Evolutionary conservation across 2,113 vertebrate genomes (phyloP).

Genomic region (Prionailurus bengalensis): DNA sequence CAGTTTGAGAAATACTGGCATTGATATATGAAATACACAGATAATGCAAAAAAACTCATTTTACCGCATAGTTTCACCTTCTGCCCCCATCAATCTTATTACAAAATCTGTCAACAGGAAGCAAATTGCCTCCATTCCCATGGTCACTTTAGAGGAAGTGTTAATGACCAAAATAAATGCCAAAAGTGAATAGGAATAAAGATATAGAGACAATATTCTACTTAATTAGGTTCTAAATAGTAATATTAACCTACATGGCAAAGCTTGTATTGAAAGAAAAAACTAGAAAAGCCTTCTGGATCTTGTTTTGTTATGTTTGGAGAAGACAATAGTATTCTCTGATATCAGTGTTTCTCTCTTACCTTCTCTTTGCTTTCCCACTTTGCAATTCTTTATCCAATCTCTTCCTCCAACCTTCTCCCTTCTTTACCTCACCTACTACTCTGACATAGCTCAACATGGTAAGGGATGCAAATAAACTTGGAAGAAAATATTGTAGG

Average conservation of each 20-base stretch:
- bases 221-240: conserved; percentile 21
- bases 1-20: conserved; percentile 71
- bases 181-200: conserved; percentile 29
- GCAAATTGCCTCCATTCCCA: conserved; percentile 46
- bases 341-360: neutral
- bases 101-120: conserved; percentile 73
- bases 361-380: neutral
- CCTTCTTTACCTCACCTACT: neutral
- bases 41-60: conserved; percentile 80
- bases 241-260: conserved; percentile 5
- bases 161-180: conserved; percentile 45
- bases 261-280: neutral
- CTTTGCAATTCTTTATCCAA: neutral
- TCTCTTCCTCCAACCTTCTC: neutral
- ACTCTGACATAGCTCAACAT: neutral
- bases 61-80: conserved; percentile 72
- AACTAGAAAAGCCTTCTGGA: neutral
- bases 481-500: neutral
- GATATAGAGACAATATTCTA: neutral
- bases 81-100: conserved; percentile 79
- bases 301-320: conserved; percentile 1
- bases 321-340: neutral
- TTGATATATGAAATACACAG: conserved; percentile 81
- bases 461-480: neutral
- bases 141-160: conserved; percentile 16